Percentiles rank a stretch among this genome's conserved stretches.
Evolutionary conservation across 2,797 vertebrate species (phyloP).

Genomic region (Champsocephalus gunnari): DNA sequence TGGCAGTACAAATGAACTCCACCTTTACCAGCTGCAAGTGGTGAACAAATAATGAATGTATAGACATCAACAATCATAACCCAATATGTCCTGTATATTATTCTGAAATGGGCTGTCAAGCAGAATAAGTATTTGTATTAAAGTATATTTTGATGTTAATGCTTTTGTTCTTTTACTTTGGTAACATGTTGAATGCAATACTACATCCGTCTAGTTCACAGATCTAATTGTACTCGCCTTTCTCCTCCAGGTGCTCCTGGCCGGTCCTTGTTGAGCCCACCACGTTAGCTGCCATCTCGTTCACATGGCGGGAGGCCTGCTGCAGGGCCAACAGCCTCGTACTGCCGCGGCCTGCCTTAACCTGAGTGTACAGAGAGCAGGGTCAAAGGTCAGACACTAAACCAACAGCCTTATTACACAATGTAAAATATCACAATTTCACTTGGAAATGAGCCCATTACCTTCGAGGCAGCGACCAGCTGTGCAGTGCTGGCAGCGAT

Average conservation of each 20-base stretch:
- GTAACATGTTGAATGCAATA: too few species aligned
- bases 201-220: too few species aligned
- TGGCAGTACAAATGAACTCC: too few species aligned
- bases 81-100: too few species aligned
- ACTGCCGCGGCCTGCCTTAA: constrained; percentile 92
- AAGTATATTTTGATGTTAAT: too few species aligned
- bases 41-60: too few species aligned
- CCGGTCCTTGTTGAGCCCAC: constrained; percentile 95
- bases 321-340: constrained; percentile 89
- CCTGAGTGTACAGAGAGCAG: constrained; percentile 76
- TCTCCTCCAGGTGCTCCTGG: constrained; percentile 93
- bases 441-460: constrained; percentile 54
- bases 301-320: constrained; percentile 92
- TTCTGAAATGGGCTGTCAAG: too few species aligned
- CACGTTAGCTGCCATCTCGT: constrained; percentile 93
- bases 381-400: not conserved
- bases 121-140: too few species aligned
- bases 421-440: not conserved
- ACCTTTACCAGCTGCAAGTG: too few species aligned
- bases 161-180: too few species aligned
- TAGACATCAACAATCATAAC: too few species aligned
- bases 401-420: not conserved
- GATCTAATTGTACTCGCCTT: constrained; percentile 76
- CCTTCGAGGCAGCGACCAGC: constrained; percentile 98
- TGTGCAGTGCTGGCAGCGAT: constrained; percentile 98